These are phyloP conservation scores for Leptinotarsa tumamoca DNA, from an alignment of 2,888 invertebrate genomes.

Conservation along the genomic window DNA sequence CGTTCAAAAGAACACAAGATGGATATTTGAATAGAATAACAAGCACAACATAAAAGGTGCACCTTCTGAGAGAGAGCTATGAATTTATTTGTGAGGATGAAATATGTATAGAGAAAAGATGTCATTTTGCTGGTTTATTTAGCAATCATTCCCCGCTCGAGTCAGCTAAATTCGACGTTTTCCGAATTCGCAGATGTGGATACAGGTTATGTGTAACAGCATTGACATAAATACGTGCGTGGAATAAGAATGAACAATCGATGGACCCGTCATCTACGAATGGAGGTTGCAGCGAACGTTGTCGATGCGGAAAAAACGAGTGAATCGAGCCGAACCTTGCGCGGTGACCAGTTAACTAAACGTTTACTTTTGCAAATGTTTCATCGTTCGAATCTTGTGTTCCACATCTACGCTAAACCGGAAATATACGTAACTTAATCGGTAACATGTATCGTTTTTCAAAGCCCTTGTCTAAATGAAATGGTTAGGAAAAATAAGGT, in stretches of 20 bases:
- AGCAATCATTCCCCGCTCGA: background rate
- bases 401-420: constrained; percentile 1
- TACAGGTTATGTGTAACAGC: constrained; percentile 10
- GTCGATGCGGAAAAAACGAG: background rate
- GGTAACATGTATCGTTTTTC: background rate
- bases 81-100: too few species aligned
- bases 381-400: constrained; percentile 9
- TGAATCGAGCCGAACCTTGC: background rate
- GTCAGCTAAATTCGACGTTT: background rate
- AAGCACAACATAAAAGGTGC: too few species aligned
- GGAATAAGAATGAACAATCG: background rate
- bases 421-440: background rate
- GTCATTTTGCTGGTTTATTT: too few species aligned
- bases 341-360: background rate
- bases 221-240: constrained; percentile 32
- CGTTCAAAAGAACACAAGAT: too few species aligned
- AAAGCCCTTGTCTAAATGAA: background rate
- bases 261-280: background rate
- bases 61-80: too few species aligned
- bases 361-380: constrained; percentile 11
- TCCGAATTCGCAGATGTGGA: background rate
- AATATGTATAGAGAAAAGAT: too few species aligned
- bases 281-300: constrained; percentile 3
- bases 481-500: background rate
- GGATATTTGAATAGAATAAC: too few species aligned